Base-by-base conservation (phyloP, 2,797 vertebrate species). In the Aphelocoma californica region DNA sequence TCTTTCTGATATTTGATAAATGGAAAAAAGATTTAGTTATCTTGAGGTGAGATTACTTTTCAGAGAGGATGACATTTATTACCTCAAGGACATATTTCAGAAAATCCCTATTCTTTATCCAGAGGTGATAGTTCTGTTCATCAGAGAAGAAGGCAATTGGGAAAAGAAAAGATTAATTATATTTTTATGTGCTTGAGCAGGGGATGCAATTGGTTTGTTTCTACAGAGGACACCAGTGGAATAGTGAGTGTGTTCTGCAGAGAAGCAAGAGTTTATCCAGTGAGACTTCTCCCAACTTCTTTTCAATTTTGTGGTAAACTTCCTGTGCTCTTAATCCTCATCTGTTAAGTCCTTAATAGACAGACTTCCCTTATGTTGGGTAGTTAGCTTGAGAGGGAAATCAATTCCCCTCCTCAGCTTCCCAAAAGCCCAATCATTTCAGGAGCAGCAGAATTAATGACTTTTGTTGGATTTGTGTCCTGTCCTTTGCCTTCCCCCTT, bases 11-110 rank as follows among this genome's bases (percentile, higher is more conserved):
- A 93, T 83, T 94, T 97, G 94, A 95, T 97, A 95, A 95, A 95
- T 93, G 92, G 72, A 90, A 89, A 92, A 96, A 95, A 95, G 79
- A 93, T 93, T 96, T 90, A 78, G 94, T 95, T 96, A 93, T 94
- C 91, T 95, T 85, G 91, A 92, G 83, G 89, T 94, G 77, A 97
- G 94, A 97, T 97, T 97, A 91, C 91, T 92, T 97, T 95, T 94
- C 92, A 87, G 88, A 88, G 72, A 92, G 42, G 80, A 93, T 96
- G 93, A 91, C 93, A 94, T 96, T 95, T 96, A 92, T 97, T 96
- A 93, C 78, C 69, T 89, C 87, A 94, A 97, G 92, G 86, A 95
- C 81, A 42, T 74, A 83, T 94, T 96, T 97, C 93, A 94, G 81
- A 93, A 96, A 93, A 96, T 91, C 88, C 24, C 31, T 88, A 34